Evolutionary conservation across 1,140 invertebrate species (phyloP).

Genomic region (Adelges cooleyi): DNA sequence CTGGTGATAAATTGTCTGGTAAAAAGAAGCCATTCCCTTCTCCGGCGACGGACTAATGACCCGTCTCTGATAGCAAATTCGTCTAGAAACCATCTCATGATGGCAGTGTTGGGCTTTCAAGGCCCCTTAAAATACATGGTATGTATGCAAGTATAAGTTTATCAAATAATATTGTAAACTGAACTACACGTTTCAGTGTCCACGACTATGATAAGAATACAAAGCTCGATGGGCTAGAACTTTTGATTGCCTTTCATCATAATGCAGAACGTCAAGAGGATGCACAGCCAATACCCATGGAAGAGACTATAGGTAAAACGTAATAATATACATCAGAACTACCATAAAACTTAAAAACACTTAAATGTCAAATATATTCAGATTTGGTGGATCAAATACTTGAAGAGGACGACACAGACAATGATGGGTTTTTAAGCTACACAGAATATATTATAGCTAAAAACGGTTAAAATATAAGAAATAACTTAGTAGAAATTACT

Average conservation of each 20-base stretch:
- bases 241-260: slow-evolving; percentile 47
- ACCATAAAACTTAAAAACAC: background rate
- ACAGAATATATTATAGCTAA: slow-evolving; percentile 51
- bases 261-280: slow-evolving; percentile 37
- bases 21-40: too few relatives aligned
- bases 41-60: too few relatives aligned
- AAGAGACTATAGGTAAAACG: background rate
- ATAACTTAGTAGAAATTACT: too few relatives aligned
- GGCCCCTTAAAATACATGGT: too few relatives aligned
- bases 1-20: too few relatives aligned
- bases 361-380: background rate
- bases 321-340: background rate
- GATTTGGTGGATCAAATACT: slow-evolving; percentile 59
- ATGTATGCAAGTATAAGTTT: too few relatives aligned
- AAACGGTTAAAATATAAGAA: too few relatives aligned
- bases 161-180: background rate
- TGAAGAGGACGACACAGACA: slow-evolving; percentile 61
- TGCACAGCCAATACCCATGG: background rate
- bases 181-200: slow-evolving; percentile 44
- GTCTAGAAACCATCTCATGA: too few relatives aligned
- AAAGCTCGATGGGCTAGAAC: slow-evolving; percentile 67
- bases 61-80: too few relatives aligned
- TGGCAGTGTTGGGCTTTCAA: too few relatives aligned
- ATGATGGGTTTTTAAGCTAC: slow-evolving; percentile 72
- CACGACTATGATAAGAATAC: slow-evolving; percentile 73